phyloP scores from a whole-genome alignment of 2,888 invertebrate genomes.

The Odiellus spinosus region DNA sequence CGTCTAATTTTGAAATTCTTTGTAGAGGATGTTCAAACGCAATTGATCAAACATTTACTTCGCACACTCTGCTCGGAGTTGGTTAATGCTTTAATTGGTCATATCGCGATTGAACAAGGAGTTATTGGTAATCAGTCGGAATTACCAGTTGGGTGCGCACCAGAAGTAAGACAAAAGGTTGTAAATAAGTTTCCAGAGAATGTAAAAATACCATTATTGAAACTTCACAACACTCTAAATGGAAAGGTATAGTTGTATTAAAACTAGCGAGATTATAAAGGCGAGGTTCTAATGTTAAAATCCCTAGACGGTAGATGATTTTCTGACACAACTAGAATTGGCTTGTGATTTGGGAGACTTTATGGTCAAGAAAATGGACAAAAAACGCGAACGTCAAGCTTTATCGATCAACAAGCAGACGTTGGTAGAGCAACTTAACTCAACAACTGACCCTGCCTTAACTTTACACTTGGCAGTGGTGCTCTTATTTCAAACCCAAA shows the following conservation, averaged over 20 bases:
- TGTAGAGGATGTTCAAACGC: constrained; percentile 41
- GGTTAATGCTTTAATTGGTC: constrained; percentile 56
- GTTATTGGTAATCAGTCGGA: constrained; percentile 21
- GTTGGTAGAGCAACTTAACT: constrained; percentile 55
- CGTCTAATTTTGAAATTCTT: too few relatives aligned
- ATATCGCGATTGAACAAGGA: constrained; percentile 41
- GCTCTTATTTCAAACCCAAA: constrained; percentile 60
- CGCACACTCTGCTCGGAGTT: constrained; percentile 69
- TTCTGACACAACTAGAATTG: constrained; percentile 54
- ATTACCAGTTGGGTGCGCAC: constrained; percentile 24
- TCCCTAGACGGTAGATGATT: constrained; percentile 49
- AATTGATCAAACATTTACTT: constrained; percentile 62
- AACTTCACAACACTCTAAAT: constrained; percentile 50
- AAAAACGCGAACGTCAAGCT: constrained; percentile 50
- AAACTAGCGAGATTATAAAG: too few relatives aligned
- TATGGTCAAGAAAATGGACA: constrained; percentile 72
- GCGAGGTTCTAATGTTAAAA: too few relatives aligned
- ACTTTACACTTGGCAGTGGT: constrained; percentile 58
- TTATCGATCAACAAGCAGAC: constrained; percentile 42
- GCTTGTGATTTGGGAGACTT: constrained; percentile 46
- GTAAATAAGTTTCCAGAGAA: constrained; percentile 30
- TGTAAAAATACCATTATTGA: constrained; percentile 45
- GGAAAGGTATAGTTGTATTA: constrained; percentile 35
- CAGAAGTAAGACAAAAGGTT: constrained; percentile 29
- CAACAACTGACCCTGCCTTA: constrained; percentile 50